phyloP scores from a whole-genome alignment of 2,888 invertebrate genomes.

The Callyntrura guangdongensis region DNA sequence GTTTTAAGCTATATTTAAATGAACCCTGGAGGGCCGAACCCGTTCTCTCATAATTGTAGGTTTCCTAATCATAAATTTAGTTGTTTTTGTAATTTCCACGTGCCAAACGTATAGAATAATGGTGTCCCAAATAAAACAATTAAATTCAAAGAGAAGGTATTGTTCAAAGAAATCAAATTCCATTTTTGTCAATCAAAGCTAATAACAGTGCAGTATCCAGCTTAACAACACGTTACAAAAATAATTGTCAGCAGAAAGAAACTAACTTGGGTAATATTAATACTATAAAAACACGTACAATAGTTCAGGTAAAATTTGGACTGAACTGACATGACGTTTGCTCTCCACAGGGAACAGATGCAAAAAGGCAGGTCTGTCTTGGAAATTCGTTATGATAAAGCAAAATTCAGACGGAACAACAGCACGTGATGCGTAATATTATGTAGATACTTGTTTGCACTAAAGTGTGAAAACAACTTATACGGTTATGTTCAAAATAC shows the following conservation, averaged over 20 bases:
- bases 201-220: background rate
- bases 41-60: constrained; percentile 66
- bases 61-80: constrained; percentile 75
- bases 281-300: background rate
- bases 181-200: constrained; percentile 27
- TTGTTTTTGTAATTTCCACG: constrained; percentile 73
- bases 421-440: background rate
- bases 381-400: background rate
- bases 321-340: background rate
- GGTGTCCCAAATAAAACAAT: constrained; percentile 58
- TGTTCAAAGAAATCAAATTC: constrained; percentile 65
- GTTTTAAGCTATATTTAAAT: constrained; percentile 59
- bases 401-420: background rate
- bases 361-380: background rate
- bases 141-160: constrained; percentile 37
- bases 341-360: background rate
- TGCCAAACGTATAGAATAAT: constrained; percentile 58
- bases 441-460: background rate
- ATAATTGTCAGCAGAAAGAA: background rate
- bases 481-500: background rate
- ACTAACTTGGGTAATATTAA: background rate
- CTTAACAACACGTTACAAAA: background rate
- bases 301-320: background rate
- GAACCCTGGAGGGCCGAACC: constrained; percentile 62
- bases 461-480: background rate